Base-by-base conservation (phyloP, 2,888 invertebrate species). In the Drosophila multiciliata region DNA sequence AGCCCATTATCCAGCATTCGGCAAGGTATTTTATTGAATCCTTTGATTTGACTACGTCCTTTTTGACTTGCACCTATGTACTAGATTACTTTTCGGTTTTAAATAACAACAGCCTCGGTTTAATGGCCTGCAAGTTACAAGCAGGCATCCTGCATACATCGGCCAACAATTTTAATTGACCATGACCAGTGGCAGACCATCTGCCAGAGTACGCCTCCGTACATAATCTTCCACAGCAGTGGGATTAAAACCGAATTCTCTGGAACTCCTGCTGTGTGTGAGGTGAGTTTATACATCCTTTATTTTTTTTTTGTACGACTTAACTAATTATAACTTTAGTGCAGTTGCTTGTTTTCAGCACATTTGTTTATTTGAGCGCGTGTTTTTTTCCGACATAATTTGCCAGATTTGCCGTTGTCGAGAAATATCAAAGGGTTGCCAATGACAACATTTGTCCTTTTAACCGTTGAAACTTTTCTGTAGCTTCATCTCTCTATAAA, bases 301-400 rank as follows among this genome's bases (percentile, higher is more conserved):
- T 5, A 20, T 26, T 45, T 38, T 20, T 36, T 7, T 45, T 48
- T 38, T 52, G 42, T 50, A 23, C 36, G 36, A 49, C 45, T 53
- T 65, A 80, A 80, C 75, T 86, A 88, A 83, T 83, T 88, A 83
- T 73, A 88, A 83, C 73, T 88, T 83, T 80, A 65, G 57, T 75
- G 85, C 76, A 82, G 53, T 78, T 71, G 54, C 26, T 59, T 52
- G 48, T 53, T 58, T 79, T 66, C 45, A 17, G 26, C 33, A 45
- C 20, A 48, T 35, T 40, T 52, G 49, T 52, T 63, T 53, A 50
- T 55, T 73, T 40, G 23, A 33, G n/a, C 49, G 48, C 12, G 8
- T 7, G 45, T 38, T 64, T n/a, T 35, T 33, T 40, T 58, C 20
- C 29, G 20, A 40, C 29, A 38, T 48, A 54, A 69, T 52, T 63